Percentiles rank a stretch among this genome's conserved stretches.
Conservation (phyloP, 2,888 invertebrate species). For the Lagria hirta region DNA sequence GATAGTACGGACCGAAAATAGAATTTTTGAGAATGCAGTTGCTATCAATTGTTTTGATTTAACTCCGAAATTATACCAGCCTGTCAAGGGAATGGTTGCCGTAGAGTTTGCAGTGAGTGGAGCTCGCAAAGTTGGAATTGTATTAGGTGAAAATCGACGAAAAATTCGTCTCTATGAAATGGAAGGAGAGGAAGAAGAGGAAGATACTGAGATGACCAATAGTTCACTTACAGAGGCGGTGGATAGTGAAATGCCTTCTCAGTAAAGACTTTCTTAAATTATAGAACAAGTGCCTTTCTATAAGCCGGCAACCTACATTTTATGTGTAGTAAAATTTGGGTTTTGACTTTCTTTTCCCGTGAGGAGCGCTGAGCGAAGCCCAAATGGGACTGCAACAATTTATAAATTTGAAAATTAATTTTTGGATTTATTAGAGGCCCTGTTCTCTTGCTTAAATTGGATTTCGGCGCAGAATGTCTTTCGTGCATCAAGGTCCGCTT, state of each 20-base stretch:
- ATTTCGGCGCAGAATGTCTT: too few relatives aligned
- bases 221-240: slow-evolving; percentile 22
- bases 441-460: too few relatives aligned
- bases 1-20: too few relatives aligned
- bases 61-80: slow-evolving; percentile 59
- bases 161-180: slow-evolving; percentile 88
- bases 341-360: background rate
- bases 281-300: too few relatives aligned
- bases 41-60: slow-evolving; percentile 60
- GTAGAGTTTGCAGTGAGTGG: slow-evolving; percentile 82
- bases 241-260: too few relatives aligned
- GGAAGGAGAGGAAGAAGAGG: slow-evolving; percentile 90
- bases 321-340: slow-evolving; percentile 1
- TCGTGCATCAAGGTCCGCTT: too few relatives aligned
- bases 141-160: slow-evolving; percentile 75
- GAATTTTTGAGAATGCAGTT: slow-evolving; percentile 44
- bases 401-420: slow-evolving; percentile 1
- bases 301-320: slow-evolving; percentile 1
- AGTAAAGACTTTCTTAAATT: too few relatives aligned
- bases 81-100: slow-evolving; percentile 68
- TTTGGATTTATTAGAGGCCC: too few relatives aligned
- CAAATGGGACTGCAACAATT: background rate
- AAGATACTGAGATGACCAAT: slow-evolving; percentile 60
- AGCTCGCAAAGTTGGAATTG: slow-evolving; percentile 78
- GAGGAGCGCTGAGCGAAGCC: background rate